Evolutionary conservation across 2,113 vertebrate species (phyloP), one percentile per base, ranked within the genome.

Genomic region (Microtus montanus): DNA sequence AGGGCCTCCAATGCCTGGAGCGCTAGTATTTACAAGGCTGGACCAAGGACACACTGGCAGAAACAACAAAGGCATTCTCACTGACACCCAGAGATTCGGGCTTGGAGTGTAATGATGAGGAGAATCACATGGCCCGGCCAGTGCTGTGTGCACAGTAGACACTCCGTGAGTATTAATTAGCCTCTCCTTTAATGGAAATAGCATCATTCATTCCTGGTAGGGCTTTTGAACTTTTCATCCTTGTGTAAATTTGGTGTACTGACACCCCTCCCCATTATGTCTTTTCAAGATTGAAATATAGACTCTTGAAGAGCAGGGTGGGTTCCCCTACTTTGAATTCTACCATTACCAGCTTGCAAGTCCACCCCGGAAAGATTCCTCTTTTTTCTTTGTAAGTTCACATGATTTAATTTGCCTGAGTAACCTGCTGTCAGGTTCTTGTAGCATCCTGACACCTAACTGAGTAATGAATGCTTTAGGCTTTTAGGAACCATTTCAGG

Each of bases 381-480:
- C 82, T 35, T 86, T 88, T 87, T 75, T 58, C 5, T 7, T 86
- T 38, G 22, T 52, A 91, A 92, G 90, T 91, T 95, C 92, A 92
- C 49, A 35, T 90, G 93, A 94, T 95, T 97, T 96, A 93, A 96
- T 97, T 96, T 95, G 92, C 93, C 90, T 10, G 47, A 88, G 86
- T 96, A 91, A 96, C 95, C 97, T 92, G 92, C 86, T 89, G 96
- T 94, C 96, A 86, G 96, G 97, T 96, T 96, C 96, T 89, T 87
- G 35, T 35, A 6, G 83, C 86, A 92, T 66, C 90, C 78, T 89
- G 96, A 92, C 93, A 95, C 95, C 94, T 96, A 86, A 90, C 68
- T 20, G 95, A 90, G 94, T 95, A 97, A 97, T 97, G 82, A 96
- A 90, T 89, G 96, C 96, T 97, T 96, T 96, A 93, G 96, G 95